Evolutionary conservation across 2,888 invertebrate genomes (phyloP), one percentile per base, ranked within the genome.

Genomic region (Nycteola revayana): DNA sequence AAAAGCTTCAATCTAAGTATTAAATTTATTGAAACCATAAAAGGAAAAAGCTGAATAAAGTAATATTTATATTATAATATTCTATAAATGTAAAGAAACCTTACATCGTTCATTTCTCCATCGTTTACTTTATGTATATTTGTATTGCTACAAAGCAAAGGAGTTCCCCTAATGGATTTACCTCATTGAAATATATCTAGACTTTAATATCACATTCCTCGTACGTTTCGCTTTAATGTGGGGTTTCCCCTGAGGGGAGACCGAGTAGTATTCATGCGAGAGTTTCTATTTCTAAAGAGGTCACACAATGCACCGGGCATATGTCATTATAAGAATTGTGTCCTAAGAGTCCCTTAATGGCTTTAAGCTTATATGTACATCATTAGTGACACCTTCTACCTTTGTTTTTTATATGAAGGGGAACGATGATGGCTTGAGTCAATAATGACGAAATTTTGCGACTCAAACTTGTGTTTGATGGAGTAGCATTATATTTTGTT

Each of bases 231-330:
- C 44, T 17, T 28, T 23, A 32, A 32, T 42, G 43, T 34, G 32
- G 28, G 36, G 34, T 28, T 32, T 9, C 32, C 9, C 36, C 41
- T 9, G 29, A 25, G 33, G 45, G 49, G 46, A 26, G n/a, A 26
- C n/a, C 10, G 10, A 8, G 42, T 46, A 45, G 24, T 44, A 41
- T 7, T 23, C 45, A 24, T 24, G 49, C 27, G 34, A 44, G 44
- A 45, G 45, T 49, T 48, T 49, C 41, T 45, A 48, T 48, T 48
- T 48, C 33, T 40, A 18, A 44, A 49, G 48, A 44, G 44, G 45
- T 36, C 40, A 28, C 14, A 28, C 44, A 49, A 36, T 36, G 44
- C 44, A 34, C 36, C 40, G 28, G 9, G 32, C 25, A 18, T 7
- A 21, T 21, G 21, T 21, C 21, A 21, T 21, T 21, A 21, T 21